phyloP scores from a whole-genome alignment of 2,113 vertebrate species.

The Uria aalge region DNA sequence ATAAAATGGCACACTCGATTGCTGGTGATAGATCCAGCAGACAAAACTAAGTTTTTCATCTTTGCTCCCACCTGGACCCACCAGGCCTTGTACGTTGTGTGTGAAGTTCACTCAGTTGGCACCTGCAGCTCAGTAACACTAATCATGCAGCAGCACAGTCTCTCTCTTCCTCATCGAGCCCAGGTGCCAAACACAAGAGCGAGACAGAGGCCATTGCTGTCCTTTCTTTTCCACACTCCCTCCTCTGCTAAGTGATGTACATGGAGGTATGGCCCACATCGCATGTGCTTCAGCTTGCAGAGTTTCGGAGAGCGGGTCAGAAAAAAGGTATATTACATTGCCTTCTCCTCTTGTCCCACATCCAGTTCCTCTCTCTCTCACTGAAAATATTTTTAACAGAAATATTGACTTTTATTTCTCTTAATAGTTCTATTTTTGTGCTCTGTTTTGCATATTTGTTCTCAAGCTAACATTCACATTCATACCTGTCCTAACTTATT shows the following conservation, averaged over 20 bases:
- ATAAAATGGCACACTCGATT: background rate
- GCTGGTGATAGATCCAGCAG: background rate
- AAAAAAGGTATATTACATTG: background rate
- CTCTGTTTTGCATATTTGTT: background rate
- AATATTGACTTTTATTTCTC: background rate
- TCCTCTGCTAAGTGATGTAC: background rate
- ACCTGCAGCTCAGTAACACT: background rate
- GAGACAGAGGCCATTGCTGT: background rate
- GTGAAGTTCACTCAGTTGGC: background rate
- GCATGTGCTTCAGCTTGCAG: background rate
- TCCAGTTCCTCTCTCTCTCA: background rate
- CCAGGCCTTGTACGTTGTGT: background rate
- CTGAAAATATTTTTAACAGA: background rate
- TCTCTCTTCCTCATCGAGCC: background rate
- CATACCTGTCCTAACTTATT: background rate
- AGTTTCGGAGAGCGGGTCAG: background rate
- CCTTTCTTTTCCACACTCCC: background rate
- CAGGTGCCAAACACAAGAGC: background rate
- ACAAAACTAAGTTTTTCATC: background rate
- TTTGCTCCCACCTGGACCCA: background rate
- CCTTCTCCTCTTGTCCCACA: background rate
- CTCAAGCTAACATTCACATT: background rate
- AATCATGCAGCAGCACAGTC: background rate
- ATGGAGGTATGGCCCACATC: background rate
- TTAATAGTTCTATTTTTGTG: background rate